Percentiles rank a stretch among this genome's conserved stretches.
phyloP scores from a whole-genome alignment of 1,140 invertebrate genomes.

The Coboldia fuscipes region DNA sequence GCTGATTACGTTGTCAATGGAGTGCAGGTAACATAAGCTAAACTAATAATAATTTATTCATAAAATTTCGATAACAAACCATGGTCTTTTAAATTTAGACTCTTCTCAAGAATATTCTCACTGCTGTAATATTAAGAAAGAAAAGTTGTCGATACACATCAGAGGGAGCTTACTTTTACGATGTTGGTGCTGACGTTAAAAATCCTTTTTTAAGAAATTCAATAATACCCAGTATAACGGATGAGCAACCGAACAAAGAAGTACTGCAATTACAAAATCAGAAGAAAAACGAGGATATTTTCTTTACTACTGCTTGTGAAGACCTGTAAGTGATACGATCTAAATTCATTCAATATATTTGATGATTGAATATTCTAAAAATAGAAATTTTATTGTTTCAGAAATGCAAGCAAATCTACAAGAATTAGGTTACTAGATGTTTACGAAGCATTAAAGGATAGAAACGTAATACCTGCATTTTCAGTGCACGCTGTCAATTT shows the following conservation, averaged over 20 bases:
- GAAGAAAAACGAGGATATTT: constrained; percentile 16
- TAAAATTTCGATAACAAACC: neutral
- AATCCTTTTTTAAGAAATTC: constrained; percentile 17
- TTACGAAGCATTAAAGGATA: constrained; percentile 27
- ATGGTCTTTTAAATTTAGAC: constrained; percentile 16
- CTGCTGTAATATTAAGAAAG: constrained; percentile 40
- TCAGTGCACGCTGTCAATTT: constrained; percentile 33
- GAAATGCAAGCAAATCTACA: constrained; percentile 14
- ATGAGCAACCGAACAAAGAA: constrained; percentile 23
- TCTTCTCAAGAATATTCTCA: constrained; percentile 57
- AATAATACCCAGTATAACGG: constrained; percentile 17
- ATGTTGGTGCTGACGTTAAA: constrained; percentile 33
- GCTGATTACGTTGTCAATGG: constrained; percentile 51
- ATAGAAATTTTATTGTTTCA: constrained; percentile 13
- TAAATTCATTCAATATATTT: neutral
- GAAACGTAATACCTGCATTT: constrained; percentile 30
- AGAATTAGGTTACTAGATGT: constrained; percentile 28
- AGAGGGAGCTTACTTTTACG: constrained; percentile 44
- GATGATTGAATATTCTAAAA: neutral
- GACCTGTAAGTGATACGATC: constrained; percentile 11
- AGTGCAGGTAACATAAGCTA: constrained; percentile 27
- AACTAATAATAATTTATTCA: neutral
- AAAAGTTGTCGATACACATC: constrained; percentile 44
- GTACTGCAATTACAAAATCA: constrained; percentile 26
- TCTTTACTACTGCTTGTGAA: constrained; percentile 17